These are phyloP conservation scores for Deilephila elpenor DNA, from an alignment of 2,888 invertebrate genomes.

Conservation along the genomic window DNA sequence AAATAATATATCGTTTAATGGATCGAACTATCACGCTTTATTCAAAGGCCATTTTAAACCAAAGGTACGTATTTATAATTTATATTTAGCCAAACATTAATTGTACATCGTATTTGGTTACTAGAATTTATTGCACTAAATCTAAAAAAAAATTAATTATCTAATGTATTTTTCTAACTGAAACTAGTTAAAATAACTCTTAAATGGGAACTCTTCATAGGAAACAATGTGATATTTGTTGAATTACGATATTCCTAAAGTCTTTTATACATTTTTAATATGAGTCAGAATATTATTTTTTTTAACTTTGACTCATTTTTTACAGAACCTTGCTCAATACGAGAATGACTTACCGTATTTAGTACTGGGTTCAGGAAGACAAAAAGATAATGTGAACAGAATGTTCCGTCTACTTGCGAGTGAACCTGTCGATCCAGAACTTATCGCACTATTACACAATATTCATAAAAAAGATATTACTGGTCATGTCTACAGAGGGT, in stretches of 20 bases:
- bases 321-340: slow-evolving; percentile 55
- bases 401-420: slow-evolving; percentile 61
- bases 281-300: no score
- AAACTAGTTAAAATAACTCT: no score
- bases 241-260: no score
- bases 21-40: slow-evolving; percentile 58
- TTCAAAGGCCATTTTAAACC: slow-evolving; percentile 60
- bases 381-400: slow-evolving; percentile 69
- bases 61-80: slow-evolving; percentile 51
- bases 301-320: slow-evolving; percentile 26
- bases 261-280: no score
- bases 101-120: no score
- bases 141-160: no score
- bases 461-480: slow-evolving; percentile 74
- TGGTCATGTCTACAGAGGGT: slow-evolving; percentile 87
- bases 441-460: slow-evolving; percentile 75
- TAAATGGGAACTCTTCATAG: no score
- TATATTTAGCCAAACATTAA: background rate
- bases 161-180: no score
- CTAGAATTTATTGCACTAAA: no score
- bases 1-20: slow-evolving; percentile 59
- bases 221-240: no score
- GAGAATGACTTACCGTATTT: slow-evolving; percentile 72
- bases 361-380: slow-evolving; percentile 84
- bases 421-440: slow-evolving; percentile 76